These are phyloP conservation scores for Smutsia gigantea DNA, from an alignment of 2,797 vertebrate genomes.

Conservation along the genomic window DNA sequence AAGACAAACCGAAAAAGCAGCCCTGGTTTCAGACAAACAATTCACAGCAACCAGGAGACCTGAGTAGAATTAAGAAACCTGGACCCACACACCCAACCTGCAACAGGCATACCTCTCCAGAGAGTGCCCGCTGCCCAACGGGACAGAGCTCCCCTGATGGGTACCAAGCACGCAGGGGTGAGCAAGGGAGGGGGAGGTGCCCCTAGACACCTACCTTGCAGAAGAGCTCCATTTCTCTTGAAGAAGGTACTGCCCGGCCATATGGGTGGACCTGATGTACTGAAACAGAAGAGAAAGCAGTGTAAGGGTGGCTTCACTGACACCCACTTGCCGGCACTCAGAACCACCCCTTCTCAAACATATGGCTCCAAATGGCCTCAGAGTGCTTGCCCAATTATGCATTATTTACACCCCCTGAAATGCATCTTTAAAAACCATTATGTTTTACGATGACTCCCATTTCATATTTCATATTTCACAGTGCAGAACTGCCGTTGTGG, in stretches of 20 bases:
- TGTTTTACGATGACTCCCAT: not conserved
- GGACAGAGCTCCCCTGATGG: not conserved
- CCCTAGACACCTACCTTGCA: slow-evolving; percentile 92
- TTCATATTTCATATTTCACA: not conserved
- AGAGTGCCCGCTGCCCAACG: not conserved
- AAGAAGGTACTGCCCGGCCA: slow-evolving; percentile 98
- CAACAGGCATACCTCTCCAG: not conserved
- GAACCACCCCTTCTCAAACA: not conserved
- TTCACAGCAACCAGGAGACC: slow-evolving; percentile 65
- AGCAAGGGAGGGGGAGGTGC: not conserved
- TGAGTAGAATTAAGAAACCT: slow-evolving; percentile 59
- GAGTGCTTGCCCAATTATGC: rapidly evolving
- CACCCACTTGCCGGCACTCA: not conserved
- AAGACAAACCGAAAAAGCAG: slow-evolving; percentile 46
- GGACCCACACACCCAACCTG: slow-evolving; percentile 31
- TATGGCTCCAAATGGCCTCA: rapidly evolving
- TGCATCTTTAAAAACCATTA: not conserved
- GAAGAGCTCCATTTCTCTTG: slow-evolving; percentile 96
- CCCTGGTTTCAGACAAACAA: slow-evolving; percentile 46
- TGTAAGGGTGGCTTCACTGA: slow-evolving; percentile 63
- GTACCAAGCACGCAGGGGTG: not conserved
- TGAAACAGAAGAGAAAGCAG: slow-evolving; percentile 83
- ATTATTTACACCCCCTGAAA: not conserved
- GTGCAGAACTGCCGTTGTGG: not conserved
- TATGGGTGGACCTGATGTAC: slow-evolving; percentile 94